A percentile compares a stretch with the other conserved stretches of the same genome.
Evolutionary conservation across 2,113 vertebrate species (phyloP).

Genomic region (Silurus meridionalis): DNA sequence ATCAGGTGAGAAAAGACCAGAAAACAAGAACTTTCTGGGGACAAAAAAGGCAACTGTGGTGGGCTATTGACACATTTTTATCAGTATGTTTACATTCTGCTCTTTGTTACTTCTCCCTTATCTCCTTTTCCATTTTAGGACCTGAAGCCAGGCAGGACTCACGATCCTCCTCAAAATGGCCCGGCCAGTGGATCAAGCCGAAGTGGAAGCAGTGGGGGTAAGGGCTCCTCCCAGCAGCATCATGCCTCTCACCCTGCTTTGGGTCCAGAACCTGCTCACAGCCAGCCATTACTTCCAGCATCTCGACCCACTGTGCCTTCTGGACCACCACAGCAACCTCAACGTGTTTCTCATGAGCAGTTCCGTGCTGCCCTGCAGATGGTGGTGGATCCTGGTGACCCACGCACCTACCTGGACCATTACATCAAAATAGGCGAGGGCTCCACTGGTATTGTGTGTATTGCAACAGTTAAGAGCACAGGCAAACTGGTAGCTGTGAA

Average conservation of each 20-base stretch:
- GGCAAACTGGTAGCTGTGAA: conserved; percentile 92
- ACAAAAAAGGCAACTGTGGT: neutral
- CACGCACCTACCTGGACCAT: conserved; percentile 87
- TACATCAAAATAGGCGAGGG: conserved; percentile 97
- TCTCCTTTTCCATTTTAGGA: conserved; percentile 43
- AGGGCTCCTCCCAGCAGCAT: conserved; percentile 65
- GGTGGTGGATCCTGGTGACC: conserved; percentile 91
- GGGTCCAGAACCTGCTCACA: conserved; percentile 55
- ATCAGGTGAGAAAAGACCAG: conserved; percentile 75
- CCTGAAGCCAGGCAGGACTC: conserved; percentile 66
- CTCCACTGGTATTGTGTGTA: conserved; percentile 91
- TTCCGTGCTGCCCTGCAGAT: conserved; percentile 90
- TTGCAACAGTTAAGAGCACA: conserved; percentile 83
- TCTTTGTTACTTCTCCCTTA: neutral
- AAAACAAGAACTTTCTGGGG: neutral
- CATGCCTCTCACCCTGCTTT: conserved; percentile 72
- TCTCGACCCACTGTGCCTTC: conserved; percentile 66
- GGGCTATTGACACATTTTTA: neutral
- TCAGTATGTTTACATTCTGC: neutral
- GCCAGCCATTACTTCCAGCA: conserved; percentile 65
- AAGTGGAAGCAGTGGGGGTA: conserved; percentile 44
- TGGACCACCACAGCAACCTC: conserved; percentile 69
- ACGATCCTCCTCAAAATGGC: conserved; percentile 74
- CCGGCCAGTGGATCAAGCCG: conserved; percentile 60
- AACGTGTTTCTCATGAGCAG: conserved; percentile 92